Evolutionary conservation across 2,113 vertebrate genomes (phyloP), one percentile per base, ranked within the genome.

Genomic region (Amia ocellicauda): DNA sequence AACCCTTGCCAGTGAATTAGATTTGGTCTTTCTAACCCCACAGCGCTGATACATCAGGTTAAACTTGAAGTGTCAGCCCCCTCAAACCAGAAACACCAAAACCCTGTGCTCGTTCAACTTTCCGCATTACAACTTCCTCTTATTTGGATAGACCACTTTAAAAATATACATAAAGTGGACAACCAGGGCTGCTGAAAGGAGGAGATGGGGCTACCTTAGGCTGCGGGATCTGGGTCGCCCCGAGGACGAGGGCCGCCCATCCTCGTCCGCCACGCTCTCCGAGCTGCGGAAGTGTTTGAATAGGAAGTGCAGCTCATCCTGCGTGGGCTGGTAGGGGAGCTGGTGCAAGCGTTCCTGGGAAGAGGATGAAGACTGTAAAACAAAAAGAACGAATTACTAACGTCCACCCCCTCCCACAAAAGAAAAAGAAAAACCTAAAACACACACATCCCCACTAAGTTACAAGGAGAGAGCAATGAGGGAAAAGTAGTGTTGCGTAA

Each of bases 271-370:
- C 58, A 91, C 82, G 69, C 92, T 95, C 81, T 98, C 97, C 0
- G 94, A 88, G 79, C 97, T 98, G 74, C 95, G 92, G 83, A 98
- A 98, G 77, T 99, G 96, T 80, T 92, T 95, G 78, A 95, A 98
- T 69, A 98, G 92, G 84, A 98, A 98, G 82, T 91, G 90, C 58
- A 98, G 90, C 82, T 99, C 96, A n/a, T 99, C 97, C 2, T 92
- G 89, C 0, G 96, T 98, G 20, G 97, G 96, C 69, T 99, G 96
- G 88, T 91, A 98, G 43, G 95, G 97, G 79, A 98, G 90, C 84
- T 99, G 97, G 83, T 99, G 97, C 68, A 98, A 89, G 2, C 91
- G 93, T 77, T 99, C 97, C 87, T 97, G 93, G 66, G 97, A 99
- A 73, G 97, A 99, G 0, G 97, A 99, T 51, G 94, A 98, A 0